phyloP scores from a whole-genome alignment of 2,113 vertebrate genomes.

The Phrynosoma platyrhinos region DNA sequence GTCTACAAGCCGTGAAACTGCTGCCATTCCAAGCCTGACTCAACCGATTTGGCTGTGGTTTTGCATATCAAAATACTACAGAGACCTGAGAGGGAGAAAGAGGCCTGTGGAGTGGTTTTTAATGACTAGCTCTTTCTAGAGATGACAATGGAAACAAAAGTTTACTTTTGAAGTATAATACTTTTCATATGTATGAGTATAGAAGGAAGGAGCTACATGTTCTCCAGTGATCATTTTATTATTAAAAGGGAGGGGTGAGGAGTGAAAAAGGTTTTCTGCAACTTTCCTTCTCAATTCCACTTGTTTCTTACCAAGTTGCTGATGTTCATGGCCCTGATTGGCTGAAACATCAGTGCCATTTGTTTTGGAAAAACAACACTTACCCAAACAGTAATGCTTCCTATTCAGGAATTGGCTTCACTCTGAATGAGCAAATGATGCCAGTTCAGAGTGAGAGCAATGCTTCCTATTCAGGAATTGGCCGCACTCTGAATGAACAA shows the following conservation, averaged over 20 bases:
- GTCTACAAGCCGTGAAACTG: constrained; percentile 18
- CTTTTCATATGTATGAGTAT: fast-evolving
- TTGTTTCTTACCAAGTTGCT: background rate
- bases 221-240: background rate
- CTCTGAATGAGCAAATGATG: too few relatives aligned
- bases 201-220: constrained; percentile 10
- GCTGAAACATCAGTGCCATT: too few relatives aligned
- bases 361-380: too few relatives aligned
- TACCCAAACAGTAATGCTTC: too few relatives aligned
- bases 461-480: too few relatives aligned
- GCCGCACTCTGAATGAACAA: too few relatives aligned
- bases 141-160: background rate
- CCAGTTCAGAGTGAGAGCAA: too few relatives aligned
- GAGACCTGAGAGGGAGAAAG: fast-evolving
- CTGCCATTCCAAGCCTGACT: constrained; percentile 43
- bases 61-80: background rate
- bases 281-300: too few relatives aligned
- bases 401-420: too few relatives aligned
- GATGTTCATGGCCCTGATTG: too few relatives aligned
- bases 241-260: background rate
- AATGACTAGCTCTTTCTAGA: background rate
- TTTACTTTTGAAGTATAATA: background rate
- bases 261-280: background rate
- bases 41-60: constrained; percentile 28
- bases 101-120: background rate